Evolutionary conservation across 2,888 invertebrate species (phyloP), one percentile per base, ranked within the genome.

Genomic region (Napeogenes sylphis): DNA sequence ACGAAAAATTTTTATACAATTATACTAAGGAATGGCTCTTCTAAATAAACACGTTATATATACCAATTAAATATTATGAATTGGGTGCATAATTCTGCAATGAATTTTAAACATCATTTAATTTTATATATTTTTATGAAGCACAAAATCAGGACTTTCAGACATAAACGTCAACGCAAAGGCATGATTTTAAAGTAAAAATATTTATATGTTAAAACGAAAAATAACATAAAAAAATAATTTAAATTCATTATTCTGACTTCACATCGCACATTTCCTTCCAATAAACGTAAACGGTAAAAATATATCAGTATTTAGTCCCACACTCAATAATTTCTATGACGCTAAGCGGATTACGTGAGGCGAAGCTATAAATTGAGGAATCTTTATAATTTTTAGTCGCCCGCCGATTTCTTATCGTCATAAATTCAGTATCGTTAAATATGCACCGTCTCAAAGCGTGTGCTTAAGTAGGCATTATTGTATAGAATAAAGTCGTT

Each of bases 371-470:
- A 88, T 90, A 90, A 90, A 90, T 90, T 84, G 75, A 83, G 84
- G 87, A 88, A 87, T 90, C 88, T 90, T 90, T 90, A 89, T 85
- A 88, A 87, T 89, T 89, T 89, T 87, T 83, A 85, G 80, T 81
- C 77, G 77, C 76, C 77, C 80, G 78, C 76, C 81, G 79, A 82
- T 84, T 83, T 80, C 83, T 84, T 83, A 80, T 72, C 74, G 84
- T 81, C 86, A 88, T 90, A 90, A 89, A 90, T 90, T 89, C 82
- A 84, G 84, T 87, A 87, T 90, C 82, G 88, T 89, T 90, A 87
- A 85, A 82, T 80, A 77, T 79, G 75, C 79, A 76, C 73, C 76
- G 73, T 63, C 71, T 73, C 65, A 62, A 74, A 77, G 78, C 75
- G 77, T 80, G 78, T 81, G 77, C 82, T 82, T 83, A 85, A 85